These are phyloP conservation scores for Coptotermes formosanus DNA, from an alignment of 1,140 invertebrate genomes.

Conservation along the genomic window DNA sequence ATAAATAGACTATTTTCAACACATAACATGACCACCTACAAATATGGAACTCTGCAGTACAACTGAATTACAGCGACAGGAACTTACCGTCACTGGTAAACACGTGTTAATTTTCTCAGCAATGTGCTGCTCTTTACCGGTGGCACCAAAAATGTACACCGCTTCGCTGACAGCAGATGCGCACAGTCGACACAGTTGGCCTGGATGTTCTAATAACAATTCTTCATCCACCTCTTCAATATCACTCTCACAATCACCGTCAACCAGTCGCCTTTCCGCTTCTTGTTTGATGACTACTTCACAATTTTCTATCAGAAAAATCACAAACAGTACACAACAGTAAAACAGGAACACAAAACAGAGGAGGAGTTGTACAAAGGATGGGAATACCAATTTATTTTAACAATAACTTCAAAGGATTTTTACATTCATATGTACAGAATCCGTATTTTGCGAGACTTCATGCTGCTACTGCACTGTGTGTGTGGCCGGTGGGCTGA, in stretches of 20 bases:
- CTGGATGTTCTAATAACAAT: neutral
- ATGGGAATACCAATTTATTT: neutral
- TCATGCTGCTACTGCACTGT: too few species aligned
- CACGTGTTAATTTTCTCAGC: constrained; percentile 31
- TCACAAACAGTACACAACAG: neutral
- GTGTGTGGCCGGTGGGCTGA: too few species aligned
- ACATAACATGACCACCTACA: neutral
- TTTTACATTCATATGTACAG: neutral
- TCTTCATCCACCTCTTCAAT: constrained; percentile 7
- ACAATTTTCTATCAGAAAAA: neutral
- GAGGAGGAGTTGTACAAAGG: neutral
- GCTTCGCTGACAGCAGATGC: constrained; percentile 10
- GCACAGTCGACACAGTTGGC: constrained; percentile 27
- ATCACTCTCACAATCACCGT: neutral
- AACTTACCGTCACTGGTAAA: constrained; percentile 28
- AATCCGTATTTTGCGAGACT: too few species aligned
- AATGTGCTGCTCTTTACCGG: constrained; percentile 24
- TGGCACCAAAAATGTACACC: constrained; percentile 24
- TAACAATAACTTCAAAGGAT: neutral
- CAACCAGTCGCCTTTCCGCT: neutral
- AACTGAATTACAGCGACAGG: too few species aligned
- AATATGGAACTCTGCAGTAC: neutral
- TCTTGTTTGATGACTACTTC: neutral
- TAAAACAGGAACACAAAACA: neutral
- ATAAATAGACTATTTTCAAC: neutral